A percentile compares a stretch with the other conserved stretches of the same genome.
phyloP scores from a whole-genome alignment of 1,140 invertebrate genomes.

The Drosophila chauvacae region DNA sequence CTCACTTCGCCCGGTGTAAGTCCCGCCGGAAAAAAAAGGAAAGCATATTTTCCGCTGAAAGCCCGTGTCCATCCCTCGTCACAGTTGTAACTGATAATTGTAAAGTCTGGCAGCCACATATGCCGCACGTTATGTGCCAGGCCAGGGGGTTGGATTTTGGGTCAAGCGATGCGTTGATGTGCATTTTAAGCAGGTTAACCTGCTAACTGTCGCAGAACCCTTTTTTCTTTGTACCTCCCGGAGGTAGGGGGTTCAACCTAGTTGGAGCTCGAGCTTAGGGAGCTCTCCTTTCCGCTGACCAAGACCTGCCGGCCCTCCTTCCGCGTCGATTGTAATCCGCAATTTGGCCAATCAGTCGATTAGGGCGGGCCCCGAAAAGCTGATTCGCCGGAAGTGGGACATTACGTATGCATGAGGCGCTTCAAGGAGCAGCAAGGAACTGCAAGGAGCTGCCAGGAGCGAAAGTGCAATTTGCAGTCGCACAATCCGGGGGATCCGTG shows the following conservation, averaged over 20 bases:
- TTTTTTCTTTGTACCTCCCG: slow-evolving; percentile 9
- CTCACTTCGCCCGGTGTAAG: slow-evolving; percentile 75
- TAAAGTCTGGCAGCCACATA: slow-evolving; percentile 61
- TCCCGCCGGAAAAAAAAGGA: slow-evolving; percentile 60
- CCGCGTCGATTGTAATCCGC: slow-evolving; percentile 59
- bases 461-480: slow-evolving; percentile 58
- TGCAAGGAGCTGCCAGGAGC: slow-evolving; percentile 12
- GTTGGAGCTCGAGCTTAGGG: slow-evolving; percentile 15
- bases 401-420: slow-evolving; percentile 59
- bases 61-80: slow-evolving; percentile 28
- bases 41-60: slow-evolving; percentile 32
- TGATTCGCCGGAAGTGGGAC: slow-evolving; percentile 49
- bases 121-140: slow-evolving; percentile 38
- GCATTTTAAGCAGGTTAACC: slow-evolving; percentile 81
- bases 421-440: slow-evolving; percentile 26
- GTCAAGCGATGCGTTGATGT: slow-evolving; percentile 76
- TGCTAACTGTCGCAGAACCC: slow-evolving; percentile 65
- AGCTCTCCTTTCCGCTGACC: not conserved
- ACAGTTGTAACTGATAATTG: slow-evolving; percentile 73
- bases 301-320: not conserved
- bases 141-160: slow-evolving; percentile 28
- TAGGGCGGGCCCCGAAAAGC: slow-evolving; percentile 52
- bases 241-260: slow-evolving; percentile 9
- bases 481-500: slow-evolving; percentile 12
- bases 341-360: slow-evolving; percentile 70